Conservation (phyloP, 2,113 vertebrate species). For the Agapornis roseicollis region DNA sequence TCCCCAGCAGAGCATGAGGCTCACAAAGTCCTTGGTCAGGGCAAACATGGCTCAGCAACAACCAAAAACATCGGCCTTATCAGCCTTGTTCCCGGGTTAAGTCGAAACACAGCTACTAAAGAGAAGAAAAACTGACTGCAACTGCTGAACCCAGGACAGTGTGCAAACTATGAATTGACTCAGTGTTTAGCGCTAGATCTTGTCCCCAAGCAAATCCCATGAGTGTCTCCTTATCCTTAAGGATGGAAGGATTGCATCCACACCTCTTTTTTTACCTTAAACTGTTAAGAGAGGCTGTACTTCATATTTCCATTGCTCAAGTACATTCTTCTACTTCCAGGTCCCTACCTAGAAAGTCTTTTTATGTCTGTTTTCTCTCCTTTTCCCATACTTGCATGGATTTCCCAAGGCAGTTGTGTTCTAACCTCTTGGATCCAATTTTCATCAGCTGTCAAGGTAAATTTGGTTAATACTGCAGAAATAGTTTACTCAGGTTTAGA, state of each 20-base stretch:
- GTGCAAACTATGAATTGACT: not conserved
- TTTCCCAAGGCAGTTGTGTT: conserved; percentile 54
- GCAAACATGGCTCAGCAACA: no score
- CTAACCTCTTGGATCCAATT: conserved; percentile 67
- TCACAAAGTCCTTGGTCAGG: no score
- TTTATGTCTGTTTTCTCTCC: not conserved
- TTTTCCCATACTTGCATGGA: conserved; percentile 5
- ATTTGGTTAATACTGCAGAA: conserved; percentile 54
- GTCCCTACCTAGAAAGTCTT: not conserved
- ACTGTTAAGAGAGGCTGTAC: not conserved
- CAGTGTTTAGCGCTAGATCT: not conserved
- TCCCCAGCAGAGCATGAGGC: no score
- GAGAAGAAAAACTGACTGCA: no score
- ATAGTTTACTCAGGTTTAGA: conserved; percentile 24
- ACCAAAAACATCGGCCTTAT: no score
- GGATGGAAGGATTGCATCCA: not conserved
- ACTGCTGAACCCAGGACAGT: no score
- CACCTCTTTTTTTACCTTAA: not conserved
- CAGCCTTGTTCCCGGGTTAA: no score
- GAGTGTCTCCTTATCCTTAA: not conserved
- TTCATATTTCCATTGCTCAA: not conserved
- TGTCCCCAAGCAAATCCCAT: not conserved
- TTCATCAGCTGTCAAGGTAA: conserved; percentile 68
- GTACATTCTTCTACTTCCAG: not conserved
- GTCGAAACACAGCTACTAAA: no score